Percentiles rank a stretch among this genome's conserved stretches.
Conservation (phyloP, 2,888 invertebrate genomes). For the Digitonthophagus gazella region DNA sequence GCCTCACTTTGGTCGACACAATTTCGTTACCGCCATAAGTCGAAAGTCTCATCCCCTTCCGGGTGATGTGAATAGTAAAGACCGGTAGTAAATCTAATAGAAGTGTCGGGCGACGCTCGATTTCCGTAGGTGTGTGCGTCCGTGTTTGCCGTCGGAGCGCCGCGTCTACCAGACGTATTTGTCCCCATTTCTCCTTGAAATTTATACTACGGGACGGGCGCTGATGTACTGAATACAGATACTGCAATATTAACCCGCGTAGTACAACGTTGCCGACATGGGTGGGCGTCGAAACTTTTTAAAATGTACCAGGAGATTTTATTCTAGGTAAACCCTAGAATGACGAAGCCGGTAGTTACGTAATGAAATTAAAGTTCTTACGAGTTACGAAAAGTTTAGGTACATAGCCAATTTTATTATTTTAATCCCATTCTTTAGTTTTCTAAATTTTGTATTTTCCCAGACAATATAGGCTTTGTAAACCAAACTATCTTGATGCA, state of each 20-base stretch:
- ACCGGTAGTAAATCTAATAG: slow-evolving; percentile 15
- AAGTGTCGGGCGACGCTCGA: slow-evolving; percentile 10
- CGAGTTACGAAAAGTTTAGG: too few relatives aligned
- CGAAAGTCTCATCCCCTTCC: slow-evolving; percentile 9
- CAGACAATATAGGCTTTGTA: too few relatives aligned
- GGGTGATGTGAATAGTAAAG: slow-evolving; percentile 11
- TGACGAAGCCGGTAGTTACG: too few relatives aligned
- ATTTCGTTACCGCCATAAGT: slow-evolving; percentile 5
- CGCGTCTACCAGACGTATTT: slow-evolving; percentile 10
- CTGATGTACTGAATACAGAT: slow-evolving; percentile 16
- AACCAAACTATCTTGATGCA: background rate
- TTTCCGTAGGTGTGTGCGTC: background rate
- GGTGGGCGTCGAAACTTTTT: background rate
- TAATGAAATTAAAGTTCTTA: too few relatives aligned
- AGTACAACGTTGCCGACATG: background rate
- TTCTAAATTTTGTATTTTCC: too few relatives aligned
- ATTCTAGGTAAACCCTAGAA: too few relatives aligned
- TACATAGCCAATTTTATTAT: too few relatives aligned
- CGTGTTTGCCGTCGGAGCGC: slow-evolving; percentile 1
- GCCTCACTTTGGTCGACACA: background rate
- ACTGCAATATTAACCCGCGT: slow-evolving; percentile 5
- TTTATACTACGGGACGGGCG: slow-evolving; percentile 8
- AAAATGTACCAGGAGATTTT: too few relatives aligned
- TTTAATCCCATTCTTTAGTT: background rate
- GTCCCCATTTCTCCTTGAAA: slow-evolving; percentile 13